Base-by-base conservation (phyloP, 2,888 invertebrate species). In the Thumatha senex region DNA sequence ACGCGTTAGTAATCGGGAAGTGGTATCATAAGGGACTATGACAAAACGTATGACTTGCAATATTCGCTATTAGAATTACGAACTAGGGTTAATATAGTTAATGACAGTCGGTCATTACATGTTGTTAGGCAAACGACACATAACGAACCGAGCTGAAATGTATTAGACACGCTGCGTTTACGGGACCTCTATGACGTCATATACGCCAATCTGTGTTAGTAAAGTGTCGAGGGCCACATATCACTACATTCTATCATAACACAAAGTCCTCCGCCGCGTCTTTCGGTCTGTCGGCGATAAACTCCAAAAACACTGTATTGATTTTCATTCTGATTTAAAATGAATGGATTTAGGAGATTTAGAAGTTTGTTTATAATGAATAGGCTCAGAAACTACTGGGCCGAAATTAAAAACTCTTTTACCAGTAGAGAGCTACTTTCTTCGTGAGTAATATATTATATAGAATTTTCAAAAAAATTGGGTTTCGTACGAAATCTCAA, bases 61-160 rank as follows among this genome's bases (percentile, higher is more conserved):
- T 75, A 79, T 86, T 80, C 70, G 69, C 72, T 67, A 76, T 73
- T 74, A 70, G 73, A 76, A 78, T 78, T 76, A 78, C 76, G 74
- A 76, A 84, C 82, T 78, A 83, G 88, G 90, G 90, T 89, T 90
- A 91, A 90, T 82, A 82, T 75, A 84, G 82, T 86, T 89, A 89
- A 90, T 88, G 88, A 86, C 76, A 81, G 79, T 76, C 75, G 74
- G 76, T 83, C 80, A 89, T 90, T 90, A 89, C 82, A 67, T 75
- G 84, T 82, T 80, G 89, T 90, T 89, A 89, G 85, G 70, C 81
- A 81, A 88, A 86, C 84, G 82, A 85, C 77, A 79, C 68, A 67
- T 84, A 89, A 91, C 89, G 89, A 91, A 90, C 79, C 90, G 84
- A 68, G 69, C 85, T 76, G 78, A 90, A 80, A 83, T 80, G 86